A percentile compares a stretch with the other conserved stretches of the same genome.
Conservation (phyloP, 2,797 vertebrate genomes). For the Scyliorhinus canicula region DNA sequence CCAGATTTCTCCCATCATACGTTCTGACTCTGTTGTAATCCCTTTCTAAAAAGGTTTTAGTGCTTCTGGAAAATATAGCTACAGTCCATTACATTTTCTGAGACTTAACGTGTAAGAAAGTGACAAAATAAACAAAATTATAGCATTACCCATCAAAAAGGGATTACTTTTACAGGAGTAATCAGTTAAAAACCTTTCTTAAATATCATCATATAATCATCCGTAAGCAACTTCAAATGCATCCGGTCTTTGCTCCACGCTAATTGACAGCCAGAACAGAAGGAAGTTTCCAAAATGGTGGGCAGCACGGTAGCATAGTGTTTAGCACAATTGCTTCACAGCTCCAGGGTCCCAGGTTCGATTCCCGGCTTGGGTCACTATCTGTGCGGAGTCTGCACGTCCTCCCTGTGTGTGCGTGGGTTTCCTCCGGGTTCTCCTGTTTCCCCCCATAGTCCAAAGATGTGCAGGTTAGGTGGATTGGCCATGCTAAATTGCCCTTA, state of each 20-base stretch:
- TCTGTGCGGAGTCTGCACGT: no score
- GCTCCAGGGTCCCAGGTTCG: no score
- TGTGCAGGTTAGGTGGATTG: no score
- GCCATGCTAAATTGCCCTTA: no score
- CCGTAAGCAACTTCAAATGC: neutral
- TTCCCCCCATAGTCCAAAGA: no score
- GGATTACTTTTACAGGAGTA: neutral
- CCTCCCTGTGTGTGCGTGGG: no score
- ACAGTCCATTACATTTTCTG: neutral
- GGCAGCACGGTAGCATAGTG: no score
- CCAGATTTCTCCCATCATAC: neutral
- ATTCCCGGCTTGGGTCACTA: no score
- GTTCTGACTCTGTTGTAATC: neutral
- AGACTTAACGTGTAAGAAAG: neutral
- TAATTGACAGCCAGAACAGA: neutral
- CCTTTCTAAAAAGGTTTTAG: neutral
- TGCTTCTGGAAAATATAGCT: neutral
- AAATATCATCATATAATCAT: neutral
- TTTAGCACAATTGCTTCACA: no score
- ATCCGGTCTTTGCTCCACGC: neutral
- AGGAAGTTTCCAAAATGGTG: neutral
- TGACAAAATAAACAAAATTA: neutral
- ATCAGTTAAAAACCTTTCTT: neutral
- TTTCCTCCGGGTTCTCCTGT: no score
- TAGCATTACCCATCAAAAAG: neutral